A percentile compares a stretch with the other conserved stretches of the same genome.
phyloP scores from a whole-genome alignment of 1,140 invertebrate genomes.

The Drosophila ohnishii region DNA sequence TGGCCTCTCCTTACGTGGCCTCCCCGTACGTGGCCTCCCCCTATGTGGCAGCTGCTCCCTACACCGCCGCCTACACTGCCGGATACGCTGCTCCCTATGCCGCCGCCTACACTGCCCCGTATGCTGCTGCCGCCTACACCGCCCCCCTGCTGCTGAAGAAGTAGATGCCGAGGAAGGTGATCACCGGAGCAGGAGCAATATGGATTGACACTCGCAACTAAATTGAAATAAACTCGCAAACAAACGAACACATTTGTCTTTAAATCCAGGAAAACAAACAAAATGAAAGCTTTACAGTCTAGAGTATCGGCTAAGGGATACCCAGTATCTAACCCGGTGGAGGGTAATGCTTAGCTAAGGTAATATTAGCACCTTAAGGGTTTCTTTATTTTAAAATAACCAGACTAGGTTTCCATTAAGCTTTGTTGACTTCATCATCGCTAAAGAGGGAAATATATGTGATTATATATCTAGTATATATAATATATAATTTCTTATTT shows the following conservation, averaged over 20 bases:
- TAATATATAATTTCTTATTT: too few species aligned
- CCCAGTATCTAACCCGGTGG: not conserved
- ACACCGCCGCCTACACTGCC: conserved; percentile 67
- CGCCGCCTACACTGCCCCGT: conserved; percentile 55
- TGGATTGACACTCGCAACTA: conserved; percentile 26
- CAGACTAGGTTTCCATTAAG: not conserved
- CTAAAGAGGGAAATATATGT: too few species aligned
- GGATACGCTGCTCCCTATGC: conserved; percentile 50
- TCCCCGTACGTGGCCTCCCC: conserved; percentile 66
- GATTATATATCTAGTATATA: too few species aligned
- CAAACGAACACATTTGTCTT: conserved; percentile 36
- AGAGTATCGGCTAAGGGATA: not conserved
- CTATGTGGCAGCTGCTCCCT: conserved; percentile 62
- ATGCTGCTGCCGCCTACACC: conserved; percentile 34
- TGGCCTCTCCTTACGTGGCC: conserved; percentile 63
- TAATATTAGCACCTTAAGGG: not conserved
- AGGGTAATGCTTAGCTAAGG: not conserved
- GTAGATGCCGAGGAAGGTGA: conserved; percentile 32
- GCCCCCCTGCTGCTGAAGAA: conserved; percentile 64
- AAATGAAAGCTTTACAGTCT: not conserved
- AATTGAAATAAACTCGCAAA: conserved; percentile 41
- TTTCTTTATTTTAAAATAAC: not conserved
- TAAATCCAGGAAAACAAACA: conserved; percentile 3
- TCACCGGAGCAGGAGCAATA: not conserved
- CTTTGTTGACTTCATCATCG: too few species aligned